Base-by-base conservation (phyloP, 2,888 invertebrate genomes). In the Nomada hirtipes region DNA sequence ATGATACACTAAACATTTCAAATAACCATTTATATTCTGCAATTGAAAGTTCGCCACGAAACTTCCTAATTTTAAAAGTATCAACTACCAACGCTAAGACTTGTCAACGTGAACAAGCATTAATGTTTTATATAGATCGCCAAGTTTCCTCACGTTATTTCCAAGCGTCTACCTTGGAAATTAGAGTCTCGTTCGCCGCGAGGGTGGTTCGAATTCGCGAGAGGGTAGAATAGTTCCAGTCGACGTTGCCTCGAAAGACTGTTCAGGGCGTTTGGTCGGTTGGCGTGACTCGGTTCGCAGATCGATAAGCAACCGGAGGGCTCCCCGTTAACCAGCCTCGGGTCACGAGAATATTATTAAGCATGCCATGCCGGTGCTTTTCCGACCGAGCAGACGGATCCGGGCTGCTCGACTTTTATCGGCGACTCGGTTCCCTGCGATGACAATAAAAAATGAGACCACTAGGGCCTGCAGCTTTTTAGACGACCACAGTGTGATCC, bases 281-380 rank as follows among this genome's bases (percentile, higher is more conserved):
- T 92, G 87, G 92, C 92, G 92, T 92, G 92, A 92, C 92, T 92
- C 71, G 87, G 88, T 80, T 86, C 82, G 86, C 85, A 85, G 90
- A 90, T 90, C 90, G 88, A 90, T 90, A 90, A 72, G 76, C 83
- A 79, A 72, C 75, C 82, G 77, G 85, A 77, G 88, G 87, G 86
- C 84, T 88, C 83, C 72, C 82, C 85, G 80, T 85, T 86, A 88
- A 88, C 87, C 82, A 87, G 87, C 86, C 87, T 88, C 85, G 79
- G 89, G 89, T 91, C 90, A 92, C 90, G 88, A 89, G 89, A 90
- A 91, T 90, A 90, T 89, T 90, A 90, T 90, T 90, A 89, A 89
- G 83, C 57, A 23, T 47, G 83, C 80, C 90, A 75, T 79, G 83
- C 80, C 81, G 75, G 76, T 83, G 83, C 81, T 84, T 88, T 86